phyloP scores from a whole-genome alignment of 2,113 vertebrate species.

The Coturnix japonica region DNA sequence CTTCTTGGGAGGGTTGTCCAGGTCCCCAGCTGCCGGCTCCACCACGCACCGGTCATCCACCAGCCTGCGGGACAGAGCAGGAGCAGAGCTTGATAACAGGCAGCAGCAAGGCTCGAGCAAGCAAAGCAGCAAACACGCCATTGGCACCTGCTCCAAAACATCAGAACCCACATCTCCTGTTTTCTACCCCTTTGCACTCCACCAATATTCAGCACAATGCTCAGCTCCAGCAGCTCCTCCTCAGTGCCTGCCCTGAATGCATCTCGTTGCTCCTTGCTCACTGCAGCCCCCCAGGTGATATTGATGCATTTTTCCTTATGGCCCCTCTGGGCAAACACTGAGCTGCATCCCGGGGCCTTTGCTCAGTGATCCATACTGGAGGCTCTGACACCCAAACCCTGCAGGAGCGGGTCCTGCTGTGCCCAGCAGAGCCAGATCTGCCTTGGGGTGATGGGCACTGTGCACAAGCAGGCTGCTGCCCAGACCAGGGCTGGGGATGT shows the following conservation, averaged over 20 bases:
- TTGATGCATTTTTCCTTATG: accelerated
- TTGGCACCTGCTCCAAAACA: background rate
- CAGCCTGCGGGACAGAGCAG: slow-evolving; percentile 78
- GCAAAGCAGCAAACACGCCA: background rate
- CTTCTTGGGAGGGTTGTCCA: slow-evolving; percentile 96
- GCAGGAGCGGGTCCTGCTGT: background rate
- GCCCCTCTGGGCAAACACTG: background rate
- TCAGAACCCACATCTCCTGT: background rate
- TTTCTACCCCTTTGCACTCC: background rate
- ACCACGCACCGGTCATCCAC: slow-evolving; percentile 97
- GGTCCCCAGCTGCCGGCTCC: slow-evolving; percentile 90
- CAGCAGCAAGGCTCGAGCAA: accelerated
- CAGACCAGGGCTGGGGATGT: background rate
- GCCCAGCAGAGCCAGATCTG: background rate
- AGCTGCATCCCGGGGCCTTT: accelerated
- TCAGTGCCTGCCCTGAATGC: accelerated
- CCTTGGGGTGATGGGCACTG: accelerated
- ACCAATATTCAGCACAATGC: background rate
- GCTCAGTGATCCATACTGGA: background rate
- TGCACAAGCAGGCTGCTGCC: background rate
- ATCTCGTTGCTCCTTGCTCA: accelerated
- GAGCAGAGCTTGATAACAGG: background rate
- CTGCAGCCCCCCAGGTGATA: background rate
- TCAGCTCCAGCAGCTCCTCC: background rate
- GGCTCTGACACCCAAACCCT: accelerated